Evolutionary conservation across 2,888 invertebrate species (phyloP), one percentile per base, ranked within the genome.

Genomic region (Xanthorhoe spadicearia): DNA sequence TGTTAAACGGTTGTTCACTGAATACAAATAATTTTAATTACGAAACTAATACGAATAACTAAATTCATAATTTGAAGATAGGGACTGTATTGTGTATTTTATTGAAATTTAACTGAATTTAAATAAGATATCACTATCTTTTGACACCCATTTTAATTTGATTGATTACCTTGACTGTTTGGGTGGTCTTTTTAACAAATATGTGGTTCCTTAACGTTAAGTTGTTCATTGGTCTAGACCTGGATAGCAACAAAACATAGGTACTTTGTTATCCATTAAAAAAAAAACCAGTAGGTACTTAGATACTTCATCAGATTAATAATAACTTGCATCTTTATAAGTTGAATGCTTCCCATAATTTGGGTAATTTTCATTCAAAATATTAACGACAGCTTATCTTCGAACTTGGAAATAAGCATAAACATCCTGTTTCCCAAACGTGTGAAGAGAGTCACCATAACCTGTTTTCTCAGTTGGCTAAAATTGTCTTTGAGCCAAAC

Each of bases 111-210:
- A 15, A 58, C 48, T 7, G 49, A 51, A 51, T 32, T 58, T 32
- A 17, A 51, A 66, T 49, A 58, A 43, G 43, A 61, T 54, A 53
- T 32, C 38, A 43, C 9, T 32, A 56, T 52, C 38, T 55, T 61
- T 52, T 66, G 58, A 54, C 58, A 66, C 53, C 58, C 58, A 51
- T 66, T 58, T 61, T 43, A 53, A 53, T 38, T 57, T 57, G 48
- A 61, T 61, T 57, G 49, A 35, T 43, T 58, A 54, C 58, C 43
- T 58, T 62, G 57, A n/a, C 28, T 49, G 28, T n/a, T 10, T 48
- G 65, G 50, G 58, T 66, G 61, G 66, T 66, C 53, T 61, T 49
- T 38, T 15, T 48, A 9, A 48, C 17, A 48, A 48, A 48, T 48
- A 23, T 23, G 4, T 23, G n/a, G n/a, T n/a, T 3, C 23, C 23